A percentile compares a stretch with the other conserved stretches of the same genome.
Conservation (phyloP, 2,113 vertebrate genomes). For the Leptobrachium leishanense region DNA sequence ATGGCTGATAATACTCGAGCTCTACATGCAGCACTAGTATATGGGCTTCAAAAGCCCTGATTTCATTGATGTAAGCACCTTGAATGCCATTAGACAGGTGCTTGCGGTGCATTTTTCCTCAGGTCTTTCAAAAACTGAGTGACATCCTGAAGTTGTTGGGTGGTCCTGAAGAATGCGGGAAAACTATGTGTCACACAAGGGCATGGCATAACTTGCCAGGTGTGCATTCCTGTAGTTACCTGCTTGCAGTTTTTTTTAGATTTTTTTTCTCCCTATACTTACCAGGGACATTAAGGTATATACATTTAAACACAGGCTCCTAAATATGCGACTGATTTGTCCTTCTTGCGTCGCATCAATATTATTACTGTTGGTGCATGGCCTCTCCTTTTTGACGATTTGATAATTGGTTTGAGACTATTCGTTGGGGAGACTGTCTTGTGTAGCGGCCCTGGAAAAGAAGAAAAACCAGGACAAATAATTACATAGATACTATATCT, state of each 20-base stretch:
- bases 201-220: too few relatives aligned
- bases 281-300: constrained; percentile 60
- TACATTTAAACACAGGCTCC: constrained; percentile 66
- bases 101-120: too few relatives aligned
- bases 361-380: constrained; percentile 63
- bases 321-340: constrained; percentile 68
- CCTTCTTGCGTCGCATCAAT: constrained; percentile 68
- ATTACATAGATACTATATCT: not conserved
- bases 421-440: constrained; percentile 61
- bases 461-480: constrained; percentile 52
- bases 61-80: too few relatives aligned
- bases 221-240: constrained; percentile 51
- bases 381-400: constrained; percentile 60
- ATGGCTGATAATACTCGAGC: too few relatives aligned
- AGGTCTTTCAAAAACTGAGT: too few relatives aligned
- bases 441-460: constrained; percentile 67
- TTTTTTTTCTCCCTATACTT: constrained; percentile 38
- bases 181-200: too few relatives aligned
- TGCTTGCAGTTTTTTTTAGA: constrained; percentile 18
- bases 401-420: constrained; percentile 70
- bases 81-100: too few relatives aligned
- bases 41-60: too few relatives aligned
- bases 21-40: too few relatives aligned
- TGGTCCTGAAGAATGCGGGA: too few relatives aligned
- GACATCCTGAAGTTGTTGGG: too few relatives aligned